These are phyloP conservation scores for Eupithecia vulgata DNA, from an alignment of 2,888 invertebrate genomes.

Conservation along the genomic window DNA sequence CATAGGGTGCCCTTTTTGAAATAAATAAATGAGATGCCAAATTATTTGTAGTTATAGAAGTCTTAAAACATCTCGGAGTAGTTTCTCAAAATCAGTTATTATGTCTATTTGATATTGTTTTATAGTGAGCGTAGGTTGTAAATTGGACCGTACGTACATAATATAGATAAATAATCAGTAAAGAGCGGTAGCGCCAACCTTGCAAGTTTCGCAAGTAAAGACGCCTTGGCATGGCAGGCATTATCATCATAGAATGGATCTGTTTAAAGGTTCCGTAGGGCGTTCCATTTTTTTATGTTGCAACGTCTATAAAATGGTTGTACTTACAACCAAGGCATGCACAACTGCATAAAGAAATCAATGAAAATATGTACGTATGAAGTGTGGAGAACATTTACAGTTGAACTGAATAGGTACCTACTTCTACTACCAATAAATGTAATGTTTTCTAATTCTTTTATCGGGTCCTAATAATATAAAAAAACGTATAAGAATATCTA, in stretches of 20 bases:
- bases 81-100: no score
- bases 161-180: not conserved
- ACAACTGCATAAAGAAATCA: not conserved
- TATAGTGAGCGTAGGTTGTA: not conserved
- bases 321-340: not conserved
- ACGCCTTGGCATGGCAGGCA: slow-evolving; percentile 23
- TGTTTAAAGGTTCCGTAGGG: slow-evolving; percentile 24
- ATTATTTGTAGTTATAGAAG: no score
- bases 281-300: not conserved
- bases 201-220: slow-evolving; percentile 21
- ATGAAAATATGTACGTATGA: not conserved
- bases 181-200: slow-evolving; percentile 3
- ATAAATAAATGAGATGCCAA: no score
- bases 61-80: no score
- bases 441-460: no score
- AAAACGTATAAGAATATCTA: no score
- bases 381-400: not conserved
- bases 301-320: not conserved
- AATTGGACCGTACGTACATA: not conserved
- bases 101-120: not conserved
- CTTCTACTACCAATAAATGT: no score
- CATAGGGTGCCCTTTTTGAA: no score
- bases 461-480: no score
- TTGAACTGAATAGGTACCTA: not conserved
- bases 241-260: slow-evolving; percentile 35